A percentile compares a stretch with the other conserved stretches of the same genome.
Conservation (phyloP, 92 coral and sea anemone genomes). For the Isaurus tuberculatus region DNA sequence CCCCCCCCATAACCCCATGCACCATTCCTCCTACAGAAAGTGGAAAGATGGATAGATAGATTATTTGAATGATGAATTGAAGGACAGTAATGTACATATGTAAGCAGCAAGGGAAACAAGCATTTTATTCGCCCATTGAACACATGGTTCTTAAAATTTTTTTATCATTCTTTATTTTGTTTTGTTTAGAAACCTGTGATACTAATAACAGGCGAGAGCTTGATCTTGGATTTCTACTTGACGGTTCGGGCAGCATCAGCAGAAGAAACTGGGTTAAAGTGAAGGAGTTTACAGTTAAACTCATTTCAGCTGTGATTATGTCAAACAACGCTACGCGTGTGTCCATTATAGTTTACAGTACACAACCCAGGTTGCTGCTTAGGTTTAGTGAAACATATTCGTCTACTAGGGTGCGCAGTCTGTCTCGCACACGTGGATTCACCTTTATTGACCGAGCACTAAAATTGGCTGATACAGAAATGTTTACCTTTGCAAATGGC, state of each 20-base stretch:
- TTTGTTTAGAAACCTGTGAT: too few relatives aligned
- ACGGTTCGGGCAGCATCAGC: neutral
- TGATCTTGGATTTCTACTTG: constrained; percentile 9
- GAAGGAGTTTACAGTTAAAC: neutral
- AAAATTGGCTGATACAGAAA: neutral
- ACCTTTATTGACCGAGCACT: constrained; percentile 50
- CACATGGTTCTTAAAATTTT: too few relatives aligned
- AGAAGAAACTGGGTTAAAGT: neutral
- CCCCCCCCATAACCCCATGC: too few relatives aligned
- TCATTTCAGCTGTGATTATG: neutral
- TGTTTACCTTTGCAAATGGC: constrained; percentile 20
- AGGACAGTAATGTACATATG: too few relatives aligned
- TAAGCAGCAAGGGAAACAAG: too few relatives aligned
- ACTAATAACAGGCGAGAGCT: neutral
- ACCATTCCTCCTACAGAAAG: too few relatives aligned
- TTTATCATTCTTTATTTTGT: too few relatives aligned
- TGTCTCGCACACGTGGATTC: neutral
- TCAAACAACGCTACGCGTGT: neutral
- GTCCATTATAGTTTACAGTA: constrained; percentile 11
- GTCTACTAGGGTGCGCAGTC: neutral
- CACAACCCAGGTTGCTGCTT: neutral
- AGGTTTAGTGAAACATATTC: neutral
- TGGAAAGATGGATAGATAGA: too few relatives aligned
- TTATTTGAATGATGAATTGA: too few relatives aligned
- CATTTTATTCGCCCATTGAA: too few relatives aligned